Percentiles rank a stretch among this genome's conserved stretches.
These are phyloP conservation scores for Camelus bactrianus DNA, from an alignment of 2,113 vertebrate species.

Conservation along the genomic window DNA sequence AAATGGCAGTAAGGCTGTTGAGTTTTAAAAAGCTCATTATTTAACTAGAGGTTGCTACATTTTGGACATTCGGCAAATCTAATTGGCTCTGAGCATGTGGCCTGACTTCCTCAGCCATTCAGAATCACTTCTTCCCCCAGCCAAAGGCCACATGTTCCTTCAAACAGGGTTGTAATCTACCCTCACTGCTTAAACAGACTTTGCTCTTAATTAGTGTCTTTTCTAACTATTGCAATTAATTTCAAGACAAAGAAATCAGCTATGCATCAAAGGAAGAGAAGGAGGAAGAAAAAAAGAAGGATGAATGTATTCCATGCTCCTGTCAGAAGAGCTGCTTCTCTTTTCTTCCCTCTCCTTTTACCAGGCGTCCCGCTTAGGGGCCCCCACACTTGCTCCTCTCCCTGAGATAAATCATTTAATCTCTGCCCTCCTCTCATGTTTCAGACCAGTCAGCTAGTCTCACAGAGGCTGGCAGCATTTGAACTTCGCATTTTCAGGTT, in stretches of 20 bases:
- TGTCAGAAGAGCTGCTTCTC: background rate
- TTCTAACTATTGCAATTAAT: constrained; percentile 60
- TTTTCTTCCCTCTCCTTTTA: background rate
- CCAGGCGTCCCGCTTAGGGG: background rate
- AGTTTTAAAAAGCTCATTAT: constrained; percentile 5
- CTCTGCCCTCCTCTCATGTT: constrained; percentile 25
- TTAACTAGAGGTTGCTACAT: constrained; percentile 49
- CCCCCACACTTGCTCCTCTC: background rate
- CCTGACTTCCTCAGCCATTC: background rate
- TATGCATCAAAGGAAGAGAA: constrained; percentile 47
- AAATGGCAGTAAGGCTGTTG: constrained; percentile 52
- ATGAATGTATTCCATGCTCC: background rate
- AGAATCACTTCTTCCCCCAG: constrained; percentile 1
- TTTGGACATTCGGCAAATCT: background rate
- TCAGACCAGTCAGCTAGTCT: constrained; percentile 30
- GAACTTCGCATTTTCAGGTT: background rate
- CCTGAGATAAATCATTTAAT: constrained; percentile 12
- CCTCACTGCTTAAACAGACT: constrained; percentile 46
- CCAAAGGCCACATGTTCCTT: background rate
- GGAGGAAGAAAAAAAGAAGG: background rate
- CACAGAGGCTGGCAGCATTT: constrained; percentile 18
- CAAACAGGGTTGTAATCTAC: background rate
- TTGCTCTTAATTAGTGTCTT: constrained; percentile 55
- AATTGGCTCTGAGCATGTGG: constrained; percentile 48
- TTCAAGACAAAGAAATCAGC: constrained; percentile 57